Conservation (phyloP, 2,888 invertebrate genomes). For the Netelia inedita region DNA sequence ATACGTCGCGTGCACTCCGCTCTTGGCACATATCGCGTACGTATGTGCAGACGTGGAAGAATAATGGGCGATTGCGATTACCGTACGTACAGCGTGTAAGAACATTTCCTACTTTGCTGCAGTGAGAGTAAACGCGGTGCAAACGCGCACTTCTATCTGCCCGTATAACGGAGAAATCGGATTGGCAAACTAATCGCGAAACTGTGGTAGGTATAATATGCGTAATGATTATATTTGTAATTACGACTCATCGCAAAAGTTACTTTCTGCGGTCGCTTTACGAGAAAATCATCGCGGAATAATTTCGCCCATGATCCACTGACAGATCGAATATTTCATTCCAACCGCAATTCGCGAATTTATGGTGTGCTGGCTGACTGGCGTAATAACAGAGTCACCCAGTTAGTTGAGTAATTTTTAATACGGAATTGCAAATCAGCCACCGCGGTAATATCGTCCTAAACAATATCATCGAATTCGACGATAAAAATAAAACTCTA, state of each 20-base stretch:
- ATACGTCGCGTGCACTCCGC: background rate
- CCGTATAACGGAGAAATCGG: slow-evolving; percentile 55
- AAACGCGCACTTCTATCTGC: slow-evolving; percentile 1
- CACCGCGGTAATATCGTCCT: background rate
- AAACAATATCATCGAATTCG: background rate
- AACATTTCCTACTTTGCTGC: slow-evolving; percentile 59
- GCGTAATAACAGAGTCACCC: slow-evolving; percentile 4
- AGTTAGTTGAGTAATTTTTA: background rate
- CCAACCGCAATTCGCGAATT: slow-evolving; percentile 1
- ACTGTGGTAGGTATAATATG: slow-evolving; percentile 40
- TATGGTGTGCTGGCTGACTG: background rate
- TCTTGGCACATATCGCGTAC: background rate
- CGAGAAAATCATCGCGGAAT: slow-evolving; percentile 24
- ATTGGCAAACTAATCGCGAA: slow-evolving; percentile 63
- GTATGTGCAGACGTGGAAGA: slow-evolving; percentile 29
- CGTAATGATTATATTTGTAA: slow-evolving; percentile 59
- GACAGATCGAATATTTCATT: background rate
- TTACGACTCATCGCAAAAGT: slow-evolving; percentile 61
- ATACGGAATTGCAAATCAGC: background rate
- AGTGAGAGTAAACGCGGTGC: background rate
- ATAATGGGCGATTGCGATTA: slow-evolving; percentile 59
- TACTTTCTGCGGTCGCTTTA: slow-evolving; percentile 44
- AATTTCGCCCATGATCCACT: background rate
- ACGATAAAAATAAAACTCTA: background rate
- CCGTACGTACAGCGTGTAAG: slow-evolving; percentile 39